phyloP scores from a whole-genome alignment of 1,140 invertebrate genomes.

The Eueides isabella region DNA sequence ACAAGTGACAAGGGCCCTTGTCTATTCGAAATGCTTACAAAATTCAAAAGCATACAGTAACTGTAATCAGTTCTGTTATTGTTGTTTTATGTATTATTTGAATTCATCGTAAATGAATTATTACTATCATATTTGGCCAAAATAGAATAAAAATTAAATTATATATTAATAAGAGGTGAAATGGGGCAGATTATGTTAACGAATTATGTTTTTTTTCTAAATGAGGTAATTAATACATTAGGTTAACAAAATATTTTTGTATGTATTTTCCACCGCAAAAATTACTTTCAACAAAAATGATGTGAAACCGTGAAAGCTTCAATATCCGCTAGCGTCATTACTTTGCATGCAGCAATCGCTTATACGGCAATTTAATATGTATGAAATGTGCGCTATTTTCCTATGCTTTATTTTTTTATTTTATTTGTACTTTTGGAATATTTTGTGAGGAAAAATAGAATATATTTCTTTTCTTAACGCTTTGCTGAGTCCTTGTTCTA shows the following conservation, averaged over 20 bases:
- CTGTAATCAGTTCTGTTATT: background rate
- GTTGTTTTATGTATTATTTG: background rate
- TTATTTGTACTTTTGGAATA: constrained; percentile 24
- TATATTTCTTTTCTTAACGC: background rate
- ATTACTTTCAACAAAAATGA: constrained; percentile 32
- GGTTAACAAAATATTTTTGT: background rate
- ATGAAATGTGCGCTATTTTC: constrained; percentile 36
- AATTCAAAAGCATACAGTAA: background rate
- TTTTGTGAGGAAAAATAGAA: background rate
- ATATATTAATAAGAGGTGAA: no score
- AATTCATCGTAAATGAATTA: background rate
- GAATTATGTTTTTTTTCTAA: background rate
- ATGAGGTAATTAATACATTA: background rate
- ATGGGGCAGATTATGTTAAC: no score
- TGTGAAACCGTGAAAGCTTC: constrained; percentile 32
- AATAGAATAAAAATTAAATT: no score
- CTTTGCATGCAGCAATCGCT: constrained; percentile 40
- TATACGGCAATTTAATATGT: constrained; percentile 40
- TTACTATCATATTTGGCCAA: no score
- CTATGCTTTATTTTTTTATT: constrained; percentile 29
- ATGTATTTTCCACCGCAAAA: constrained; percentile 14
- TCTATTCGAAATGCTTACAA: background rate
- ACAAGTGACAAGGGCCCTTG: background rate
- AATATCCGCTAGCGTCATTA: constrained; percentile 37
- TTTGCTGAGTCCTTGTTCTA: background rate